Percentiles rank a stretch among this genome's conserved stretches.
These are phyloP conservation scores for Pollenia amentaria DNA, from an alignment of 2,888 invertebrate genomes.

Conservation along the genomic window DNA sequence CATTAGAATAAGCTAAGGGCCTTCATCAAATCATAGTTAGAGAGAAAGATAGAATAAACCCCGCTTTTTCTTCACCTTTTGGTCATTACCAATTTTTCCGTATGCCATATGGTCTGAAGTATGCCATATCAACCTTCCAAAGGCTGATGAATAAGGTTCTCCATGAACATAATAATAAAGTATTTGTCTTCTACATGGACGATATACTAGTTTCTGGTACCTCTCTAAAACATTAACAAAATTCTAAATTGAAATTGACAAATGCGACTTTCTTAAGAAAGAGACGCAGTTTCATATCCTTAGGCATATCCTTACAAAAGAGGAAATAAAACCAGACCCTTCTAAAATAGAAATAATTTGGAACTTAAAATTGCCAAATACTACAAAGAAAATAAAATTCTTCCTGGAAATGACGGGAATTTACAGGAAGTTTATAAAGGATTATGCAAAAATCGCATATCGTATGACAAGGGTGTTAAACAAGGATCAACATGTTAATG, in stretches of 20 bases:
- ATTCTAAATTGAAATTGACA: conserved; percentile 1
- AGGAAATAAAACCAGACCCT: background rate
- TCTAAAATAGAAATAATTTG: background rate
- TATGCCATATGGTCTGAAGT: conserved; percentile 5
- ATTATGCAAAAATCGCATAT: background rate
- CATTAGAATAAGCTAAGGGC: too few species aligned
- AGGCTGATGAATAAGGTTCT: background rate
- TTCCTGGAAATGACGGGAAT: background rate
- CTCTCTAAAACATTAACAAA: background rate
- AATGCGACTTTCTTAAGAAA: conserved; percentile 1
- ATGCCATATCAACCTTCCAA: background rate
- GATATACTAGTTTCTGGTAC: background rate
- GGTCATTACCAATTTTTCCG: background rate
- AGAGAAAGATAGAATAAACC: background rate
- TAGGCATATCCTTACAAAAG: background rate
- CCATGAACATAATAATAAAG: background rate
- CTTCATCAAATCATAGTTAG: background rate
- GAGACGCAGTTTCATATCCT: background rate
- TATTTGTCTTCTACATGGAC: background rate
- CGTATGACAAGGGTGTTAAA: background rate
- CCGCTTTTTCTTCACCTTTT: background rate
- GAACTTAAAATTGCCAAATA: background rate
- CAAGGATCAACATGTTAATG: background rate
- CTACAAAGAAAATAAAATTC: background rate
- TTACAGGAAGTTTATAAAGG: background rate